Percentiles rank a stretch among this genome's conserved stretches.
Conservation (phyloP, 2,113 vertebrate genomes). For the Podarcis cretensis region DNA sequence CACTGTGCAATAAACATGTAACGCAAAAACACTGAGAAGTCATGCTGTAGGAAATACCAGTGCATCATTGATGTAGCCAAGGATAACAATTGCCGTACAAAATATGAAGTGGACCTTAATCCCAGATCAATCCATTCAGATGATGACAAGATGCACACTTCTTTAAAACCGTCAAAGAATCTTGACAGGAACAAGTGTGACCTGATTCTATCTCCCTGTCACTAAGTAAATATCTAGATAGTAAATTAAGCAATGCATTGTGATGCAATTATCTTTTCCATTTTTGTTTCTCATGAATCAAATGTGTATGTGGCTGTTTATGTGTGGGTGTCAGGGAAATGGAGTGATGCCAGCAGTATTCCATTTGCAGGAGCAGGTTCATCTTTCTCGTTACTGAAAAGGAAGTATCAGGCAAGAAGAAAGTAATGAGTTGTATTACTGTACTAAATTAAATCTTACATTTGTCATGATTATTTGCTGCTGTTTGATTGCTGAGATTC, state of each 20-base stretch:
- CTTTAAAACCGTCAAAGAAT: constrained; percentile 40
- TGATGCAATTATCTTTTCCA: constrained; percentile 28
- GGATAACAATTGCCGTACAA: background rate
- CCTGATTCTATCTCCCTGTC: constrained; percentile 14
- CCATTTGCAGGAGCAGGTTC: constrained; percentile 3
- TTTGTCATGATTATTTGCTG: constrained; percentile 46
- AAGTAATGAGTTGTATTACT: background rate
- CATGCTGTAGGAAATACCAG: background rate
- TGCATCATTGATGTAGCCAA: background rate
- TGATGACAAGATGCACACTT: constrained; percentile 16
- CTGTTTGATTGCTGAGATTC: constrained; percentile 37
- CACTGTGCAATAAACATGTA: background rate
- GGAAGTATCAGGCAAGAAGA: constrained; percentile 24
- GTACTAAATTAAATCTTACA: constrained; percentile 50
- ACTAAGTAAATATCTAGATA: constrained; percentile 33
- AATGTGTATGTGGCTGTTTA: background rate
- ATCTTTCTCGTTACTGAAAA: constrained; percentile 1
- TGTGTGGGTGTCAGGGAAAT: constrained; percentile 17
- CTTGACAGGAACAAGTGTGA: constrained; percentile 25
- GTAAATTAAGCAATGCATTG: constrained; percentile 43
- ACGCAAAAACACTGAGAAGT: background rate
- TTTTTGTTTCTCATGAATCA: background rate
- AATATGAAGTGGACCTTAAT: background rate
- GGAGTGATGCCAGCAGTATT: background rate
- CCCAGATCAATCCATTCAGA: constrained; percentile 27